Percentiles rank a stretch among this genome's conserved stretches.
Conservation (phyloP, 2,888 invertebrate species). For the Lampropteryx suffumata region DNA sequence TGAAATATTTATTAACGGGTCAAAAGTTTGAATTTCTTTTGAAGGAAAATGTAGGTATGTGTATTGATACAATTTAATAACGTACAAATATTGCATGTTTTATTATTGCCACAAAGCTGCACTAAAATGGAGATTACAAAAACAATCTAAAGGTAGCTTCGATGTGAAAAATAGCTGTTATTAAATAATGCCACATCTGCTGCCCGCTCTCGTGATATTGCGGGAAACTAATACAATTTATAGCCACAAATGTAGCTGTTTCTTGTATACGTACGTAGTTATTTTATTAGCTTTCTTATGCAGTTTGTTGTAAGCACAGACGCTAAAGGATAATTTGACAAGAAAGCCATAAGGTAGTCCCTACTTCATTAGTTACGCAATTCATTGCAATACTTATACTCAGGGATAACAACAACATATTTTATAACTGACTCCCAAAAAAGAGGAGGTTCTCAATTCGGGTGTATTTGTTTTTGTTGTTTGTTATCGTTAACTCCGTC, state of each 20-base stretch:
- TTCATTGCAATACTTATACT: too few species aligned
- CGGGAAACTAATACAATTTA: constrained; percentile 40
- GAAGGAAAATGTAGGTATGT: too few species aligned
- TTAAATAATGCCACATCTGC: constrained; percentile 46
- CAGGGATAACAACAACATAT: too few species aligned
- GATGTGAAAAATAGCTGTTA: constrained; percentile 29
- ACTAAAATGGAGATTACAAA: constrained; percentile 14
- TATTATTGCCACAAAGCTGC: background rate
- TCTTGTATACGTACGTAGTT: constrained; percentile 10
- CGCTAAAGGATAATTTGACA: background rate
- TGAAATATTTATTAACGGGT: too few species aligned
- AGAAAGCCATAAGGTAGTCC: background rate
- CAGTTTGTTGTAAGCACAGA: constrained; percentile 2
- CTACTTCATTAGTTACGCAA: too few species aligned
- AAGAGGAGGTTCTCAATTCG: too few species aligned
- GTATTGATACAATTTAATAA: too few species aligned
- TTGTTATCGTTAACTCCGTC: too few species aligned
- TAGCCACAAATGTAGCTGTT: constrained; percentile 13
- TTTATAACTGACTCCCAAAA: too few species aligned
- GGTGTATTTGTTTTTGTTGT: too few species aligned
- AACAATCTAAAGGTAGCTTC: constrained; percentile 18
- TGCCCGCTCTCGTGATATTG: constrained; percentile 32
- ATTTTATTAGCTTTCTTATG: constrained; percentile 21
- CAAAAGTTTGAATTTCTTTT: too few species aligned
- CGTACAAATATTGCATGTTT: too few species aligned